Conservation (phyloP, 2,888 invertebrate genomes). For the Hetaerina titia region DNA sequence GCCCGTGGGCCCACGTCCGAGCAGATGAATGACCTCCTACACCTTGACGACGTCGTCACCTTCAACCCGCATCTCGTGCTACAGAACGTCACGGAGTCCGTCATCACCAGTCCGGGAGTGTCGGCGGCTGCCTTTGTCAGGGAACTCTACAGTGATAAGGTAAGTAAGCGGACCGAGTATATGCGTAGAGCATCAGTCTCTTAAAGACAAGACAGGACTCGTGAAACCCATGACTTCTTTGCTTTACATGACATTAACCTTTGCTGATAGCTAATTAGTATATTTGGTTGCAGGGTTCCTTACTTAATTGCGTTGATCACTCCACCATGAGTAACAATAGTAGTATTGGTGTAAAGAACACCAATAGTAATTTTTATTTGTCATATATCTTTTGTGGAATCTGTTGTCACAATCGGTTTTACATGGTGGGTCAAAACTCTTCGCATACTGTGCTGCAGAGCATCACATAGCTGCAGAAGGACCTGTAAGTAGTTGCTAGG, state of each 20-base stretch:
- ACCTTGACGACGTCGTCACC: slow-evolving; percentile 91
- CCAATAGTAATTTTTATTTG: too few species aligned
- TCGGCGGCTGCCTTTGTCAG: slow-evolving; percentile 89
- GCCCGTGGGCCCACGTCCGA: slow-evolving; percentile 92
- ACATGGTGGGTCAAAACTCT: too few species aligned
- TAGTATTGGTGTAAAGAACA: too few species aligned
- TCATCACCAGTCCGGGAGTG: slow-evolving; percentile 81
- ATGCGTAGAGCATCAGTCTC: background rate
- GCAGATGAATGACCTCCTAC: slow-evolving; percentile 92
- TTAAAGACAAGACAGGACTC: too few species aligned
- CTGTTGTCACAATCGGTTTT: too few species aligned
- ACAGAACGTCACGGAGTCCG: slow-evolving; percentile 91
- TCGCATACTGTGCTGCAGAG: too few species aligned
- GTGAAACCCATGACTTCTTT: background rate
- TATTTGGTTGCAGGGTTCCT: background rate
- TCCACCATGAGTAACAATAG: too few species aligned
- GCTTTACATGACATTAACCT: background rate
- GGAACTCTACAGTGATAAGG: slow-evolving; percentile 89
- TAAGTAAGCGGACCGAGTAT: slow-evolving; percentile 72
- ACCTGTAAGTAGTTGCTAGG: too few species aligned
- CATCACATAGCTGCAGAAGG: too few species aligned
- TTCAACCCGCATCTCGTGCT: slow-evolving; percentile 94
- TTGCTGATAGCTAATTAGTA: background rate
- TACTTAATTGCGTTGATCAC: too few species aligned
- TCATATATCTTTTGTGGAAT: too few species aligned